Evolutionary conservation across 2,113 vertebrate species (phyloP), one percentile per base, ranked within the genome.

Genomic region (Setophaga coronata): DNA sequence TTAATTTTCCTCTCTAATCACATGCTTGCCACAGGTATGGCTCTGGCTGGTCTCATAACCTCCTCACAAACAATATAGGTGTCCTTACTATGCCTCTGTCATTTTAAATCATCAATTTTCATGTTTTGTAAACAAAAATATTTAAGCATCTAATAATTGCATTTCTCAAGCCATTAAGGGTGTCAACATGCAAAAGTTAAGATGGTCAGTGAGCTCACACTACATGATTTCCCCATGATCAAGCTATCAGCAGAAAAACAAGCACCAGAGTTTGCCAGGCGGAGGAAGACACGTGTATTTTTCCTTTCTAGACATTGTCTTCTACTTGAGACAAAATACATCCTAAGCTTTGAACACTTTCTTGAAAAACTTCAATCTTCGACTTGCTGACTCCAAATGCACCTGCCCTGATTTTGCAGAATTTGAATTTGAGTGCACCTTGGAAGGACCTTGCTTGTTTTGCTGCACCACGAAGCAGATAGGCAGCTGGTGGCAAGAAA

Each of bases 41-140:
- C 53, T 61, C 10, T 19, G 54, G 14, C 3, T 2, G 0, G 7
- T 66, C 29, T 90, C 2, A 6, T 51, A 0, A 2, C 3, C 21
- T 67, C 36, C 33, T 87, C 18, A 29, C 4, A 70, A 33, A 47
- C 3, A 21, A 40, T 12, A 42, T 18, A 34, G 18, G 10, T 56
- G 7, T 60, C 5, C 11, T 72, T 31, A 42, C 15, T 40, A n/a
- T 31, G 6, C 7, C 9, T 72, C 53, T 76, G 26, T 6, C 8
- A 66, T 53, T 72, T 80, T 57, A 90, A 85, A 64, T 34, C 7
- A 36, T 62, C 0, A 19, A 51, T 89, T 40, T 72, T 6, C 5
- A 9, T 53, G n/a, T 60, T 42, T 90, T 50, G 10, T 31, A 61
- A 80, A 69, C 9, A 88, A 64, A 92, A 79, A 53, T 76, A 79